A percentile compares a stretch with the other conserved stretches of the same genome.
Evolutionary conservation across 2,113 vertebrate genomes (phyloP).

Genomic region (Cisticola juncidis): DNA sequence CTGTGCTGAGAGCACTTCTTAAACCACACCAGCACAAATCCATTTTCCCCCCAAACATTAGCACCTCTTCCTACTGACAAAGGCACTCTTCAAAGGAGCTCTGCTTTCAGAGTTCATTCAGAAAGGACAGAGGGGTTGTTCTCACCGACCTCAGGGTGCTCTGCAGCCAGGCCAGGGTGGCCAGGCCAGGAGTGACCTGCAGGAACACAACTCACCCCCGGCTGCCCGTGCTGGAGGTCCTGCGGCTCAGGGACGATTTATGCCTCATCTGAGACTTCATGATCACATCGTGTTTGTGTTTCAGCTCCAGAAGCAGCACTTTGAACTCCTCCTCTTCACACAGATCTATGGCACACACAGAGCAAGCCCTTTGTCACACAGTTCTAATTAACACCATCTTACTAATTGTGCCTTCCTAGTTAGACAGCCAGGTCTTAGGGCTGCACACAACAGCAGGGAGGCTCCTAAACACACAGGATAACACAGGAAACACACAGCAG

Average conservation of each 20-base stretch:
- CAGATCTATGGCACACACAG: conserved; percentile 77
- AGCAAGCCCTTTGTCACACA: not conserved
- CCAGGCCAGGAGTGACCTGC: not conserved
- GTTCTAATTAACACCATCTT: not conserved
- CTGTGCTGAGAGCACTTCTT: not conserved
- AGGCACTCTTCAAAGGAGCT: not conserved
- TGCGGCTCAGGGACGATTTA: conserved; percentile 92
- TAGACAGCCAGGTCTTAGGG: not conserved
- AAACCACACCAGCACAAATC: not conserved
- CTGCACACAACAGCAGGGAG: not conserved
- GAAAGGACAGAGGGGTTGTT: not conserved
- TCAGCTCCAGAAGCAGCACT: conserved; percentile 90
- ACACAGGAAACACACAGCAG: not conserved
- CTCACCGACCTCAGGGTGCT: rapidly evolving
- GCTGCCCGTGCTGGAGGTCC: conserved; percentile 93
- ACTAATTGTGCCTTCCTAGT: not conserved
- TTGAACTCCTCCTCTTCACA: conserved; percentile 97
- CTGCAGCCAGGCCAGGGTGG: not conserved
- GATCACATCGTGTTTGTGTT: conserved; percentile 96
- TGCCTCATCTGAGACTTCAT: conserved; percentile 98
- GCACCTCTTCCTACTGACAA: not conserved
- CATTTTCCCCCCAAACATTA: not conserved
- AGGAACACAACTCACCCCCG: conserved; percentile 82
- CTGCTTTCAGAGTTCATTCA: not conserved
- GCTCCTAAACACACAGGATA: not conserved